Evolutionary conservation across 2,797 vertebrate genomes (phyloP).

Genomic region (Phrynocephalus vlangalii): DNA sequence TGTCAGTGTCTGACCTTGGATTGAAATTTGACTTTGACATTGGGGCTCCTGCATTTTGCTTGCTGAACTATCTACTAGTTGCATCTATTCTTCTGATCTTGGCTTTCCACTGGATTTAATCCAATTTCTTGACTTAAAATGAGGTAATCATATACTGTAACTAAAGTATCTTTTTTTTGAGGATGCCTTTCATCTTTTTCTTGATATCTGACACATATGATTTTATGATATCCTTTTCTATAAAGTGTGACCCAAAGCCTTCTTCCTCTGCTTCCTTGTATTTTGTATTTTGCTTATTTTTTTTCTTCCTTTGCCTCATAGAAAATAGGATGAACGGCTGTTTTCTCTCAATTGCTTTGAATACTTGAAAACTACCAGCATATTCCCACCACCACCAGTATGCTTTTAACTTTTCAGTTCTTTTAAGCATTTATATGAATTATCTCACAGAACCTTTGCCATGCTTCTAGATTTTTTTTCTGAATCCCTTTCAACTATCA

Average conservation of each 20-base stretch:
- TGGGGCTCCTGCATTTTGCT: no score
- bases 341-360: not conserved
- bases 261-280: not conserved
- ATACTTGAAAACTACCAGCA: not conserved
- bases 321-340: not conserved
- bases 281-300: not conserved
- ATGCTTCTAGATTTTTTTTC: no score
- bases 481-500: no score
- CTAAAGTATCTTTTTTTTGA: not conserved
- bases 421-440: no score
- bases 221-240: not conserved
- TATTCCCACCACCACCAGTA: not conserved
- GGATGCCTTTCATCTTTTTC: constrained; percentile 2
- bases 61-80: no score
- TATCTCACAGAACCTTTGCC: no score
- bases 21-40: no score
- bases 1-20: no score
- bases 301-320: not conserved
- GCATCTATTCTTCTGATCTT: no score
- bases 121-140: not conserved
- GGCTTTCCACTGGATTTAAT: not conserved
- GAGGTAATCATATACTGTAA: not conserved
- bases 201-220: not conserved
- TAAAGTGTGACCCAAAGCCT: not conserved
- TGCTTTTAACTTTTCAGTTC: no score